Percentiles rank a stretch among this genome's conserved stretches.
phyloP scores from a whole-genome alignment of 2,113 vertebrate species.

The Cygnus atratus region DNA sequence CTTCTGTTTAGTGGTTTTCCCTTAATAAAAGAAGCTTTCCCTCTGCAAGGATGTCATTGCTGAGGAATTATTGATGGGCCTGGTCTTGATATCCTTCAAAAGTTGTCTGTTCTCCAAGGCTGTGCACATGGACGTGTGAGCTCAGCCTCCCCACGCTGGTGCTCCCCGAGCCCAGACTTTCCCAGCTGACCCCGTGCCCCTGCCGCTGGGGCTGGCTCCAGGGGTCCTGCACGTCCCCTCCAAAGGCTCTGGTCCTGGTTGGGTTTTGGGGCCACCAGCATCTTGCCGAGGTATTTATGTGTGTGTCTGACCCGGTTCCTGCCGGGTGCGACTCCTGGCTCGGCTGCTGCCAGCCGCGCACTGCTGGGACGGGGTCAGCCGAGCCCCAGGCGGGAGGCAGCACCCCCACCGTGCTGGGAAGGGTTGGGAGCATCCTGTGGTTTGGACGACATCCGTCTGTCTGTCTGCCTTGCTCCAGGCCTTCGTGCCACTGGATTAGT shows the following conservation, averaged over 20 bases:
- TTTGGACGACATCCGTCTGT: not conserved
- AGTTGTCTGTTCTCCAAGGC: not conserved
- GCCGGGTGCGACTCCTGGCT: not conserved
- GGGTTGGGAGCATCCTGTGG: not conserved
- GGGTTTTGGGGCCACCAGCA: not conserved
- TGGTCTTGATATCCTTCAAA: not conserved
- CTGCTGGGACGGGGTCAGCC: not conserved
- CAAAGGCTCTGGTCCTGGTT: rapidly evolving
- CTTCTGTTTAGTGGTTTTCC: conserved; percentile 45
- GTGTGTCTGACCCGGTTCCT: not conserved
- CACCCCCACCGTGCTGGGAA: not conserved
- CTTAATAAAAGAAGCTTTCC: conserved; percentile 20
- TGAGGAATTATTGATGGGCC: conserved; percentile 3
- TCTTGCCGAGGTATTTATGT: not conserved
- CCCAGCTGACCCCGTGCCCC: not conserved
- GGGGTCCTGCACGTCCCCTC: not conserved
- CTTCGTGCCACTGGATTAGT: not conserved
- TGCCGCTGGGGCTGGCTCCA: not conserved
- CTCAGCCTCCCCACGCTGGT: not conserved
- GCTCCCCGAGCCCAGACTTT: not conserved
- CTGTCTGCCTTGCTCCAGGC: not conserved
- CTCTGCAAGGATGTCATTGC: not conserved
- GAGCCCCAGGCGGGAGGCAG: not conserved
- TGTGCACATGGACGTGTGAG: not conserved
- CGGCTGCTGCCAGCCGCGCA: not conserved